Base-by-base conservation (phyloP, 2,888 invertebrate species). In the Tridacna gigas region DNA sequence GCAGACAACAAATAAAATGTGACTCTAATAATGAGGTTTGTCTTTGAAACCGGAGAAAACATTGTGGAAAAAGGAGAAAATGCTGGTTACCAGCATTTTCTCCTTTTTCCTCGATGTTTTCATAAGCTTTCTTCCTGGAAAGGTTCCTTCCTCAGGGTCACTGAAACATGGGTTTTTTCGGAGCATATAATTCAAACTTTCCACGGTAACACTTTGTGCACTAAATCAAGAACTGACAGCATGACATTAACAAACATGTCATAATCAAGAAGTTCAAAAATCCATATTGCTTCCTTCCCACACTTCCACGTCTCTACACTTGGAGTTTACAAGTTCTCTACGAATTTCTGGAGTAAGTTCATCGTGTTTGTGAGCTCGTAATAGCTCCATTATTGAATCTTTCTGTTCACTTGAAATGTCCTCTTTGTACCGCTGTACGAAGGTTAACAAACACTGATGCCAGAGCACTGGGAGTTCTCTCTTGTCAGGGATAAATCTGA, bases 401-500 rank as follows among this genome's bases (percentile, higher is more conserved):
- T 97, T 97, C 95, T 99, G 99, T 92, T 99, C 99, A 2, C 97
- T 96, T 61, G 98, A 98, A 88, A 99, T 97, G 94, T 99, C 98
- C 82, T 97, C 97, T 95, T 99, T 99, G 95, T 99, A 99, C 74
- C 98, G 96, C 95, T 99, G 98, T 0, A 97, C 97, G 96, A 99
- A 99, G 9, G 98, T 97, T 78, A 99, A 95, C 61, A 99, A 95
- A 65, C 98, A 97, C 95, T 99, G 99, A 95, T 99, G 99, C 99
- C 99, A 99, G 82, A 99, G 95, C 7, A 99, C 98, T 0, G 99
- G 99, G 93, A 99, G 95, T 90, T 97, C 97, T 79, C 98, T 96
- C 74, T 95, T 95, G 93, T 99, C 99, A 88, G 96, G 96, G 94
- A 97, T 97, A 95, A 99, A 98, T 93, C 98, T 98, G 92, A 74